These are phyloP conservation scores for Vimba vimba DNA, from an alignment of 2,113 vertebrate genomes.

Conservation along the genomic window DNA sequence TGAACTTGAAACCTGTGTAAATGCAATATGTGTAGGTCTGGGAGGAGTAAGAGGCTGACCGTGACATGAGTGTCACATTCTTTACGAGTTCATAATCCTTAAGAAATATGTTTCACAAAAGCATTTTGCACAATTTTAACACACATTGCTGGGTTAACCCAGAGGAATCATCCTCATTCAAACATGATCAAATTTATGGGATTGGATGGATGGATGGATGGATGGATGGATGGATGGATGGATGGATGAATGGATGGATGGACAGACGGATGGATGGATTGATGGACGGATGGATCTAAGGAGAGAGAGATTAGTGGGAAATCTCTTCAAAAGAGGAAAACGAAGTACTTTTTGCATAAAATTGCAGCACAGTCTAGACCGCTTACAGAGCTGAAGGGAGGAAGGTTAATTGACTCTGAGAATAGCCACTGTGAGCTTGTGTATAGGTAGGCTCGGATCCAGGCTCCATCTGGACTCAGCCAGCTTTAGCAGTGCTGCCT, in stretches of 20 bases:
- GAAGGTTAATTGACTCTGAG: constrained; percentile 52
- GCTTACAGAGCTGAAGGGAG: constrained; percentile 31
- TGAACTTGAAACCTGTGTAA: constrained; percentile 53
- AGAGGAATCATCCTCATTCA: not conserved
- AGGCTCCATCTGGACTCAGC: constrained; percentile 30
- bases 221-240: too few relatives aligned
- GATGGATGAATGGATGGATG: too few relatives aligned
- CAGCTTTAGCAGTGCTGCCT: constrained; percentile 15
- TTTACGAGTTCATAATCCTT: not conserved
- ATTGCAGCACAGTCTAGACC: constrained; percentile 13
- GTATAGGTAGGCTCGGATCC: constrained; percentile 28
- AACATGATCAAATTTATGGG: not conserved
- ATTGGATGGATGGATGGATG: too few relatives aligned
- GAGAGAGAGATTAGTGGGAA: not conserved
- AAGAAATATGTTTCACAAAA: not conserved
- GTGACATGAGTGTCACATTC: not conserved
- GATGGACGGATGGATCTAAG: too few relatives aligned
- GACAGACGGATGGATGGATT: too few relatives aligned
- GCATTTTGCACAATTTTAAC: not conserved
- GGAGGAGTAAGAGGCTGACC: not conserved
- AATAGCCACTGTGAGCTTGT: constrained; percentile 36
- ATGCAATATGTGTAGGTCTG: constrained; percentile 50
- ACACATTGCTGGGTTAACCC: not conserved
- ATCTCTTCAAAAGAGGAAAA: constrained; percentile 21
- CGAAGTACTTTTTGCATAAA: constrained; percentile 30